These are phyloP conservation scores for Malurus cyaneus DNA, from an alignment of 2,113 vertebrate genomes.

Conservation along the genomic window DNA sequence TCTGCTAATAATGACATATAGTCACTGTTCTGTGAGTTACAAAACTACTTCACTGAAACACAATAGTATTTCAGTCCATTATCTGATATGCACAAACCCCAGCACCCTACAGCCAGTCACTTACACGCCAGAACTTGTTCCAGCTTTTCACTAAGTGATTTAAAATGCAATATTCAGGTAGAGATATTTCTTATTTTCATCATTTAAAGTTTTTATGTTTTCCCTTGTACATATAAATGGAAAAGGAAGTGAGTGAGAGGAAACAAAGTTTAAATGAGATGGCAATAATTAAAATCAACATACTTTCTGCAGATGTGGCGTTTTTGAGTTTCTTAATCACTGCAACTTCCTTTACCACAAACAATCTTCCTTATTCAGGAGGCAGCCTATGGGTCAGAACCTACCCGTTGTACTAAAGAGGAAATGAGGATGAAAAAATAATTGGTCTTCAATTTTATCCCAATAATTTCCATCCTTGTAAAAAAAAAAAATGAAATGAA, in stretches of 20 bases:
- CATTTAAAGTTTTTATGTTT: neutral
- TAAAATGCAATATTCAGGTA: neutral
- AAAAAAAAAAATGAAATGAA: neutral
- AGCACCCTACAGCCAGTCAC: neutral
- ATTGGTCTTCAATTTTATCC: neutral
- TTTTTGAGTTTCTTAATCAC: neutral
- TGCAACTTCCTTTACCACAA: neutral
- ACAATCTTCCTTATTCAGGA: neutral
- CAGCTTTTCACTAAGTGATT: neutral
- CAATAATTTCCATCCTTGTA: neutral
- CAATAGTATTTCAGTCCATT: neutral
- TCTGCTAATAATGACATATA: rapidly evolving
- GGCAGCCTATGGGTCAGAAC: neutral
- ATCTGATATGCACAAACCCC: neutral
- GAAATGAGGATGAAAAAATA: neutral
- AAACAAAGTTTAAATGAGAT: neutral
- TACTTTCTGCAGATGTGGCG: neutral
- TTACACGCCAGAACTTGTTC: neutral
- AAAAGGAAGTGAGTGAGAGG: neutral
- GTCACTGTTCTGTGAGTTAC: neutral
- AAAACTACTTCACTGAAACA: neutral
- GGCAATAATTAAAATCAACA: neutral
- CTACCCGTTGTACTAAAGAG: neutral
- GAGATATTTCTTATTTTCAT: neutral
- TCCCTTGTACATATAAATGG: neutral